Evolutionary conservation across 1,140 invertebrate species (phyloP).

Genomic region (Drosophila willistoni): DNA sequence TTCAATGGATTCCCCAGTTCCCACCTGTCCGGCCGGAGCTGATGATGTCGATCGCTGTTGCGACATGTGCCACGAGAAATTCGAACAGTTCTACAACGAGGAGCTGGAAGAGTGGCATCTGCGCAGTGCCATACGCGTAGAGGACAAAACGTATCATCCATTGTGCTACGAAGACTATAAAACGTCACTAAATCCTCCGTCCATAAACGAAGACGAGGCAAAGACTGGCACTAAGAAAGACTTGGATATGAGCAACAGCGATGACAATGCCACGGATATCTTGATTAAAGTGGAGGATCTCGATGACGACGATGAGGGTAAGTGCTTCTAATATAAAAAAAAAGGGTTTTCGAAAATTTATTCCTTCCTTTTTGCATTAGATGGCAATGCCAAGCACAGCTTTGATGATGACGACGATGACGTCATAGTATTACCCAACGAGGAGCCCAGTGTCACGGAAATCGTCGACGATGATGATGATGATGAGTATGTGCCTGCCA

Average conservation of each 20-base stretch:
- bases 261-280: constrained; percentile 79
- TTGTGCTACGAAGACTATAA: constrained; percentile 95
- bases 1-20: constrained; percentile 68
- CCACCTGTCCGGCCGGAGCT: constrained; percentile 82
- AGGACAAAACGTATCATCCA: constrained; percentile 94
- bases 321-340: not conserved
- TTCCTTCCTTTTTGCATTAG: not conserved
- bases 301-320: constrained; percentile 54
- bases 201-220: not conserved
- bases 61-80: constrained; percentile 94
- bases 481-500: constrained; percentile 76
- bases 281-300: constrained; percentile 69
- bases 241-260: constrained; percentile 62
- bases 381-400: not conserved
- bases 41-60: constrained; percentile 88
- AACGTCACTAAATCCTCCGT: constrained; percentile 74
- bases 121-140: constrained; percentile 90
- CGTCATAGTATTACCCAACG: constrained; percentile 80
- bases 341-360: not conserved
- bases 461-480: constrained; percentile 82
- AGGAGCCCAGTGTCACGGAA: constrained; percentile 80
- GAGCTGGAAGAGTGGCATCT: constrained; percentile 98
- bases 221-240: constrained; percentile 30
- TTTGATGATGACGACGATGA: constrained; percentile 81
- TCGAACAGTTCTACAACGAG: constrained; percentile 97